Conservation (phyloP, 2,888 invertebrate genomes). For the Mayetiola destructor region DNA sequence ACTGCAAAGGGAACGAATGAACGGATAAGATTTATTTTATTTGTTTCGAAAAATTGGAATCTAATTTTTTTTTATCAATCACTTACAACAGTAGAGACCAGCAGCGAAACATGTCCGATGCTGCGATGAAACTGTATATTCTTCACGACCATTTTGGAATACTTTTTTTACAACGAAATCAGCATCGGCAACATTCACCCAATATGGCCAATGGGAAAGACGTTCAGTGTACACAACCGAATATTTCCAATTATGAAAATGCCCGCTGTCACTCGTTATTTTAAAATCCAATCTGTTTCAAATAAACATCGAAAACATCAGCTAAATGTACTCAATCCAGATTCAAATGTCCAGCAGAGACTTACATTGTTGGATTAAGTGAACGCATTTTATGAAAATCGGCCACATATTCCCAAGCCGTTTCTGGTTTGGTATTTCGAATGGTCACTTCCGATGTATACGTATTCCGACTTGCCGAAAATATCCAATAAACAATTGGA, state of each 20-base stretch:
- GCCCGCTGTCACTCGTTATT: slow-evolving; percentile 47
- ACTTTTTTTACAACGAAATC: slow-evolving; percentile 38
- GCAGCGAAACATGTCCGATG: slow-evolving; percentile 49
- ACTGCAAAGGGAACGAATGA: slow-evolving; percentile 39
- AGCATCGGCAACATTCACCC: slow-evolving; percentile 42
- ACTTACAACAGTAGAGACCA: slow-evolving; percentile 45
- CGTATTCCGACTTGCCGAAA: slow-evolving; percentile 30
- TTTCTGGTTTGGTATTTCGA: slow-evolving; percentile 41
- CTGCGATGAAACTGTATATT: slow-evolving; percentile 42
- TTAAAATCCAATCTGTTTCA: slow-evolving; percentile 42
- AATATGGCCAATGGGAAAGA: slow-evolving; percentile 48
- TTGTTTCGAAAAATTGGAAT: neutral
- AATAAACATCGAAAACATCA: neutral
- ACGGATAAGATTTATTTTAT: neutral
- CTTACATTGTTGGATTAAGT: slow-evolving; percentile 60
- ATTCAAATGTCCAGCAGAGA: neutral
- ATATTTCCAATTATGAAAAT: slow-evolving; percentile 55
- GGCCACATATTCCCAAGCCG: slow-evolving; percentile 58
- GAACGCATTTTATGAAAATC: slow-evolving; percentile 58
- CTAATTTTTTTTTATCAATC: neutral
- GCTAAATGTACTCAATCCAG: neutral
- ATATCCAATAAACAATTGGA: slow-evolving; percentile 27
- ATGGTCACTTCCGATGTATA: slow-evolving; percentile 39
- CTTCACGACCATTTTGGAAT: slow-evolving; percentile 24
- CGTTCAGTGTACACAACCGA: slow-evolving; percentile 48